Evolutionary conservation across 2,113 vertebrate species (phyloP).

Genomic region (Callorhinus ursinus): DNA sequence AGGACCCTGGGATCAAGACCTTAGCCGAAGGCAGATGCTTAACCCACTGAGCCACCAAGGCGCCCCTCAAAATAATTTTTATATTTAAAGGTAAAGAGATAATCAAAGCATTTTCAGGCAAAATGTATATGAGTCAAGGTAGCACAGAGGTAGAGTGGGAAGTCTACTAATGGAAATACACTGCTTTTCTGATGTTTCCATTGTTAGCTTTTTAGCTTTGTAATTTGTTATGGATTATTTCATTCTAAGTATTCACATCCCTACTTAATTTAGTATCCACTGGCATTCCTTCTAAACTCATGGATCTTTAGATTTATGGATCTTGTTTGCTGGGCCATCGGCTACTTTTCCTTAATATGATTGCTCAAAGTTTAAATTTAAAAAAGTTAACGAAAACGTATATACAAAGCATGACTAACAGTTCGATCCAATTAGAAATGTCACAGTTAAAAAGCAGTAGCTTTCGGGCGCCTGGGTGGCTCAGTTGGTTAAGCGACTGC

Average conservation of each 20-base stretch:
- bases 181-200: neutral
- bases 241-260: neutral
- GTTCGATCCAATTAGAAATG: neutral
- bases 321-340: neutral
- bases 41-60: neutral
- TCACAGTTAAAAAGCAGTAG: neutral
- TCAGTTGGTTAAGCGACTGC: too few species aligned
- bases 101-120: neutral
- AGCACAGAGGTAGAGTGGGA: neutral
- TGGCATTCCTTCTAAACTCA: neutral
- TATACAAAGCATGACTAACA: neutral
- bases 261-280: neutral
- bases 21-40: neutral
- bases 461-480: too few species aligned
- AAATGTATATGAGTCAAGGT: neutral
- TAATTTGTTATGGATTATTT: neutral
- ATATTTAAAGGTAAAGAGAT: conserved; percentile 23
- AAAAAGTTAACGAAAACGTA: neutral
- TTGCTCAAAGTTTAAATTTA: neutral
- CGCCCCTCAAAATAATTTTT: neutral
- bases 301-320: neutral
- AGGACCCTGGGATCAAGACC: neutral
- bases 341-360: neutral
- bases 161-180: neutral
- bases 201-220: neutral